These are phyloP conservation scores for Condylura cristata DNA, from an alignment of 2,113 vertebrate species.

Conservation along the genomic window DNA sequence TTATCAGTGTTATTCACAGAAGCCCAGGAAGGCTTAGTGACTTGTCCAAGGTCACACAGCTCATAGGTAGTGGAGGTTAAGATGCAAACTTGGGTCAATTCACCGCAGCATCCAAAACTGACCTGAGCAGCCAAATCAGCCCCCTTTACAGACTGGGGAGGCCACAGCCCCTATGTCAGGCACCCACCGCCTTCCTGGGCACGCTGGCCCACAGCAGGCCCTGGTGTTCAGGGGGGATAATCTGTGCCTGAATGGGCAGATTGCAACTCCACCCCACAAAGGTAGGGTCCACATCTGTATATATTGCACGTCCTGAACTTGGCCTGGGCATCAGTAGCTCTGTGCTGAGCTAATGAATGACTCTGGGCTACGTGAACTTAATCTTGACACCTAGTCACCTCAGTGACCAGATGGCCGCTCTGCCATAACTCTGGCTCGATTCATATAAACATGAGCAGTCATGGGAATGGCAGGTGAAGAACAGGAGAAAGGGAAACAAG, in stretches of 20 bases:
- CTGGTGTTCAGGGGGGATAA: neutral
- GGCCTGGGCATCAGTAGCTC: neutral
- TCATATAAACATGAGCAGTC: neutral
- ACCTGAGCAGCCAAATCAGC: neutral
- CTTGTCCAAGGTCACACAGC: neutral
- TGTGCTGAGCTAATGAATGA: neutral
- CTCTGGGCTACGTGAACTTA: neutral
- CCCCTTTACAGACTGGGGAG: neutral
- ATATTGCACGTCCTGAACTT: neutral
- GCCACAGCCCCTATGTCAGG: neutral
- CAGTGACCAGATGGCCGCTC: neutral
- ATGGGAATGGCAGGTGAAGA: neutral
- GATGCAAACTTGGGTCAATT: neutral
- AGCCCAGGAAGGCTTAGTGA: neutral
- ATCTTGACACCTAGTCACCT: neutral
- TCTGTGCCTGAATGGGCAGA: neutral
- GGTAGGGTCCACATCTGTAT: neutral
- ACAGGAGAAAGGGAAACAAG: neutral
- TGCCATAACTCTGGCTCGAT: neutral
- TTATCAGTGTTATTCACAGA: neutral
- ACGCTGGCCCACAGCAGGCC: no score
- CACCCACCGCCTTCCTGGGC: no score
- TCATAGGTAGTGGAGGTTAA: neutral
- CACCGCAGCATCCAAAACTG: neutral
- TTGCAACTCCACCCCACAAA: neutral